phyloP scores from a whole-genome alignment of 2,888 invertebrate species.

The Tenthredo scrophulariae region DNA sequence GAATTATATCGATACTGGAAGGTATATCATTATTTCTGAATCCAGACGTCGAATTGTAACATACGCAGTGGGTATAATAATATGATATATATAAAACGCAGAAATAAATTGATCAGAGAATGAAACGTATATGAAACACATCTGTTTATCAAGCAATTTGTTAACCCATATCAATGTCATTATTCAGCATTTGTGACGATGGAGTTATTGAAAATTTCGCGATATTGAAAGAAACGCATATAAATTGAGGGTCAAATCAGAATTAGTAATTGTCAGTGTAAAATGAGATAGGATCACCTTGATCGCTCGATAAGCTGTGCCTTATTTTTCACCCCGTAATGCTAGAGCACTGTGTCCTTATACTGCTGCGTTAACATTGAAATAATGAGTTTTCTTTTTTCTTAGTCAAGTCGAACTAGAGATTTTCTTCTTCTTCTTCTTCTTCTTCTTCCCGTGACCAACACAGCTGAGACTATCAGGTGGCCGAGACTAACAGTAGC shows the following conservation, averaged over 20 bases:
- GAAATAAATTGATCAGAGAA: conserved; percentile 14
- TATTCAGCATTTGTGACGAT: not conserved
- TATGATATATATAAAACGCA: not conserved
- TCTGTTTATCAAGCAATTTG: not conserved
- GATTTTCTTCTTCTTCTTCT: not conserved
- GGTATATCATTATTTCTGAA: not conserved
- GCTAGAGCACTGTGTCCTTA: not conserved
- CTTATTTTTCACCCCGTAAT: not conserved
- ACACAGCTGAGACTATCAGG: conserved; percentile 12
- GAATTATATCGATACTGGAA: not conserved
- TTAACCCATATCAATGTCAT: not conserved
- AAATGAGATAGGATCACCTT: not conserved
- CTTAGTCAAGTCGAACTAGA: not conserved
- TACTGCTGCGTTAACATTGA: conserved; percentile 14
- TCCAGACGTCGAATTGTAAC: not conserved
- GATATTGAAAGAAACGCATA: not conserved
- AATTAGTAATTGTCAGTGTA: not conserved
- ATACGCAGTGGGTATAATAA: not conserved
- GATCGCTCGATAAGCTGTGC: not conserved
- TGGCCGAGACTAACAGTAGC: conserved; percentile 42
- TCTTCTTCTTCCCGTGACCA: not conserved
- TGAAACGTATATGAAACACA: not conserved
- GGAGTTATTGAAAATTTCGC: not conserved
- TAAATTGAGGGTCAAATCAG: not conserved
- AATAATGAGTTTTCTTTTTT: not conserved